phyloP scores from a whole-genome alignment of 2,113 vertebrate species.

The Neomonachus schauinslandi region DNA sequence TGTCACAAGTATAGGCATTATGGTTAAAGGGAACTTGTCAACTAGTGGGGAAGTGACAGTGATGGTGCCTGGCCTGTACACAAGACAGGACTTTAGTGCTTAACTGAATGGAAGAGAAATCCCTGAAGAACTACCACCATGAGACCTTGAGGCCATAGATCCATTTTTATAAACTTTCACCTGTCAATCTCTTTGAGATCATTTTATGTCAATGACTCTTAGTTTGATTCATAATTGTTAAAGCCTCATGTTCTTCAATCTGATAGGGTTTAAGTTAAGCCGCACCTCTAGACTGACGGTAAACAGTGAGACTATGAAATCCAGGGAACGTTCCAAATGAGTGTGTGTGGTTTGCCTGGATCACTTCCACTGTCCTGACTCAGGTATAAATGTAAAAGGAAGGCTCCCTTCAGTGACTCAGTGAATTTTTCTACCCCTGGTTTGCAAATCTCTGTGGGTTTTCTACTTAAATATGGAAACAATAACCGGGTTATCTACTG shows the following conservation, averaged over 20 bases:
- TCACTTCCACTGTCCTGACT: not conserved
- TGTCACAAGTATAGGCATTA: conserved; percentile 51
- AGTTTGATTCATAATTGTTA: conserved; percentile 53
- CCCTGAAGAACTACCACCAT: not conserved
- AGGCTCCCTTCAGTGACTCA: not conserved
- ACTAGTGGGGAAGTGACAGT: not conserved
- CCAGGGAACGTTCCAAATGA: not conserved
- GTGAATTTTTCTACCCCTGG: not conserved
- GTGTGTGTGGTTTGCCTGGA: not conserved
- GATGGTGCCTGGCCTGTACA: conserved; percentile 13
- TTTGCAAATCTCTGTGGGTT: not conserved
- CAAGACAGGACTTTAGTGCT: not conserved
- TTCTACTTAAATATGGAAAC: conserved; percentile 4
- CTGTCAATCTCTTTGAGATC: not conserved
- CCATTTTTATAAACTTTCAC: not conserved
- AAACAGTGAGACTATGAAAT: conserved; percentile 12
- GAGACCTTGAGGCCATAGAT: not conserved
- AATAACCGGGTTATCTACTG: not conserved
- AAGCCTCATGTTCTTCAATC: conserved; percentile 13
- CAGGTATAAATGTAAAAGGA: not conserved
- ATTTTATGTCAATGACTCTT: conserved; percentile 5
- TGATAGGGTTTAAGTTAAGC: not conserved
- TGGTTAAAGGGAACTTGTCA: conserved; percentile 65
- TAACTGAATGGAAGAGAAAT: conserved; percentile 24
- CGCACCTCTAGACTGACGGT: not conserved